A percentile compares a stretch with the other conserved stretches of the same genome.
These are phyloP conservation scores for Apodemia duryi DNA, from an alignment of 2,888 invertebrate species.

Conservation along the genomic window DNA sequence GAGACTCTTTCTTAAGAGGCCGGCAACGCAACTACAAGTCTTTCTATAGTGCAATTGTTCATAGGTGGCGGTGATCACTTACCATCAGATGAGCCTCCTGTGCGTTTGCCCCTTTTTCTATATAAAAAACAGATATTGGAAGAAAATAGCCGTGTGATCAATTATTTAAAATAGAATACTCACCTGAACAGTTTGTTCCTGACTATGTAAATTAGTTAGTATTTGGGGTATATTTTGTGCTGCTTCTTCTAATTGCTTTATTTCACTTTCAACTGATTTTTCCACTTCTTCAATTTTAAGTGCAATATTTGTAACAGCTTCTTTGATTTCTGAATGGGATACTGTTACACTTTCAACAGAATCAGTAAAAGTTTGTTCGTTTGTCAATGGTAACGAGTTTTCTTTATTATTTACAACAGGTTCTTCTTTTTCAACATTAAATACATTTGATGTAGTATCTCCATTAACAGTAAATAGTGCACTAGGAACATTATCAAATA, in stretches of 20 bases:
- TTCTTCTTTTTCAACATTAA: conserved; percentile 20
- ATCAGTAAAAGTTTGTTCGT: conserved; percentile 13
- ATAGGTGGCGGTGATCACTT: too few relatives aligned
- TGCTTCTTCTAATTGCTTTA: conserved; percentile 36
- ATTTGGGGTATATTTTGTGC: conserved; percentile 55
- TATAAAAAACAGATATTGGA: too few relatives aligned
- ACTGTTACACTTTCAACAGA: conserved; percentile 2
- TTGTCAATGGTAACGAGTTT: neutral
- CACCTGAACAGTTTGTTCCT: conserved; percentile 53
- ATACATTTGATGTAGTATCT: conserved; percentile 16
- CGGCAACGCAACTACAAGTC: too few relatives aligned
- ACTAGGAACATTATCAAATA: neutral
- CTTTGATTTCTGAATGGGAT: neutral
- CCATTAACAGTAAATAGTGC: conserved; percentile 17
- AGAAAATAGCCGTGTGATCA: too few relatives aligned
- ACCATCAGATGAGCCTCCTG: too few relatives aligned
- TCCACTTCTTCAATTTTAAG: conserved; percentile 1
- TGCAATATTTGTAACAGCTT: conserved; percentile 7
- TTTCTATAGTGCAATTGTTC: too few relatives aligned
- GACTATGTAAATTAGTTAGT: conserved; percentile 50
- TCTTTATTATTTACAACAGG: neutral
- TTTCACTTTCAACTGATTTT: conserved; percentile 27
- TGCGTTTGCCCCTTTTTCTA: too few relatives aligned
- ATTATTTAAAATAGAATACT: neutral
- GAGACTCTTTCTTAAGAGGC: too few relatives aligned